Conservation (phyloP, 2,888 invertebrate species). For the Tenthredo notha region DNA sequence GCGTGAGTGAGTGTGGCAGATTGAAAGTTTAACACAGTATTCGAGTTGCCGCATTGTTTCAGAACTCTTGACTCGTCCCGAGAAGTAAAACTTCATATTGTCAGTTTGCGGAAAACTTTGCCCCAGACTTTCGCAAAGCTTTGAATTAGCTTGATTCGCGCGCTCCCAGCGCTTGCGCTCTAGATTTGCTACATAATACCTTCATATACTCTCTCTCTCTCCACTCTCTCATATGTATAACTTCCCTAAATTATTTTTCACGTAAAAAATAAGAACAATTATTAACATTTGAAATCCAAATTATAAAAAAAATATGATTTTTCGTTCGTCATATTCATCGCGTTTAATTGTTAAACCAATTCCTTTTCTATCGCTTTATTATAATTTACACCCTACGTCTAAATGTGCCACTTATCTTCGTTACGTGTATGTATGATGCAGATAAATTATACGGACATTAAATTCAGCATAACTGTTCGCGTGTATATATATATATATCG, state of each 20-base stretch:
- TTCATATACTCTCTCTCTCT: neutral
- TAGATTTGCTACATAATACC: neutral
- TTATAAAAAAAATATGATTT: neutral
- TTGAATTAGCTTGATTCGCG: conserved; percentile 44
- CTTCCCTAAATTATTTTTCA: neutral
- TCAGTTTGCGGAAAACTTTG: conserved; percentile 37
- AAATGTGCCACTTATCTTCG: neutral
- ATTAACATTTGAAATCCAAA: neutral
- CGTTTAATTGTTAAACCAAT: too few relatives aligned
- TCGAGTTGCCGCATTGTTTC: neutral
- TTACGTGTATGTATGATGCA: neutral
- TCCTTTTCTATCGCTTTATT: neutral
- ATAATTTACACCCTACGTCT: neutral
- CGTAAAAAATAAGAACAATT: neutral
- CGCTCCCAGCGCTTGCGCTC: conserved; percentile 21
- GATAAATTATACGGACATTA: neutral
- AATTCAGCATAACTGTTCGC: conserved; percentile 2
- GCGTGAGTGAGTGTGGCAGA: neutral
- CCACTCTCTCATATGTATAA: neutral
- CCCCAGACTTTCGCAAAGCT: conserved; percentile 40
- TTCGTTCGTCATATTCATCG: neutral
- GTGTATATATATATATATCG: neutral
- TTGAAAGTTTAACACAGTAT: neutral
- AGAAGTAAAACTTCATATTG: conserved; percentile 32
- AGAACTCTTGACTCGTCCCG: conserved; percentile 15